phyloP scores from a whole-genome alignment of 2,888 invertebrate genomes.

The Morpho achilles region DNA sequence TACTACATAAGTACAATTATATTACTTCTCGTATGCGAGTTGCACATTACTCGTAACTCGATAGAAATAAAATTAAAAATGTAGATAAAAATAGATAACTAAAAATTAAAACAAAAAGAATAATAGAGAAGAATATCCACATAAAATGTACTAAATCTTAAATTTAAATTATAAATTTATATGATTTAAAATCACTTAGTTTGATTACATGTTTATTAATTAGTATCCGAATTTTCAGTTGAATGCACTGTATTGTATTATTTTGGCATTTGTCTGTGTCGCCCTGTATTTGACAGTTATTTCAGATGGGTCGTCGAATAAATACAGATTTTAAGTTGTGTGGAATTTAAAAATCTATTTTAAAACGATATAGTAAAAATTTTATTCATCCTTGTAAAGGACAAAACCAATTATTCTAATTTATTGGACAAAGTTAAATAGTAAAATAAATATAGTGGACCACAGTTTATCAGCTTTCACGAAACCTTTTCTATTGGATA shows the following conservation, averaged over 20 bases:
- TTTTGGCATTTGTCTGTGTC: background rate
- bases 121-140: no score
- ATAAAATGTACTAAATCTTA: no score
- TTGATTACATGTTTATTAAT: background rate
- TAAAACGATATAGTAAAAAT: slow-evolving; percentile 9
- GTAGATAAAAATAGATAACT: no score
- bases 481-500: slow-evolving; percentile 27
- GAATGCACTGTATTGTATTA: background rate
- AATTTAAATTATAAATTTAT: no score
- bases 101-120: no score
- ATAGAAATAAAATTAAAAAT: no score
- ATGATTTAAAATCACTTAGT: no score
- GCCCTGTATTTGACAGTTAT: slow-evolving; percentile 18
- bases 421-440: slow-evolving; percentile 4
- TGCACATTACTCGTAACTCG: no score
- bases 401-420: slow-evolving; percentile 5
- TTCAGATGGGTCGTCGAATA: slow-evolving; percentile 14
- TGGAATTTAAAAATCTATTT: slow-evolving; percentile 13
- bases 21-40: no score
- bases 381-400: slow-evolving; percentile 3
- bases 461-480: slow-evolving; percentile 29
- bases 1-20: no score
- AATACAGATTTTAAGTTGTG: slow-evolving; percentile 13
- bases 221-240: background rate
- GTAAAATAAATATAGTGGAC: slow-evolving; percentile 3